Conservation (phyloP, 1,140 invertebrate genomes). For the Homarus americanus region DNA sequence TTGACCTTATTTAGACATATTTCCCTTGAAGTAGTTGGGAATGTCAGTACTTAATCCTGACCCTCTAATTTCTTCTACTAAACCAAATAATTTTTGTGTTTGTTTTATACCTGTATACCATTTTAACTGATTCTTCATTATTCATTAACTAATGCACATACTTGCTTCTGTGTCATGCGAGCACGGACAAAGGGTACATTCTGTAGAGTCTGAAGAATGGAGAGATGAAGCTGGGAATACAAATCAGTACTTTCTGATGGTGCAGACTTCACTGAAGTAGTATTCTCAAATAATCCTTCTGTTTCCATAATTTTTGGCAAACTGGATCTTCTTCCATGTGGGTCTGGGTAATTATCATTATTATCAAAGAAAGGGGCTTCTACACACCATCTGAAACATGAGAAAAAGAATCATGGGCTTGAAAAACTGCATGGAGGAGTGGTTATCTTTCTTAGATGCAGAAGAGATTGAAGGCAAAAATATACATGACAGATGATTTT, state of each 20-base stretch:
- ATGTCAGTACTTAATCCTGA: no score
- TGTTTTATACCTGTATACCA: no score
- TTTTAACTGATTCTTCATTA: no score
- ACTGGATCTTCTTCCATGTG: constrained; percentile 28
- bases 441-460: no score
- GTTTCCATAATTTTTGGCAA: constrained; percentile 13
- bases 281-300: constrained; percentile 34
- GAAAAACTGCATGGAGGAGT: no score
- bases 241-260: constrained; percentile 25
- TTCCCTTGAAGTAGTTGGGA: no score
- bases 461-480: no score
- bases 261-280: not conserved
- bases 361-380: constrained; percentile 62
- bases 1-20: no score
- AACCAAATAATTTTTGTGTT: no score
- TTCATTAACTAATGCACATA: not conserved
- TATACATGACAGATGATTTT: no score
- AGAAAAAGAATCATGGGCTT: no score
- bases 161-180: constrained; percentile 67
- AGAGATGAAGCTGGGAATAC: constrained; percentile 59
- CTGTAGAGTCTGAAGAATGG: constrained; percentile 55
- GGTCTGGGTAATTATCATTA: constrained; percentile 5
- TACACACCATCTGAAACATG: constrained; percentile 60
- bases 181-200: constrained; percentile 58
- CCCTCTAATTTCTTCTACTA: no score